Base-by-base conservation (phyloP, 2,797 vertebrate genomes). In the Bovichtus variegatus region DNA sequence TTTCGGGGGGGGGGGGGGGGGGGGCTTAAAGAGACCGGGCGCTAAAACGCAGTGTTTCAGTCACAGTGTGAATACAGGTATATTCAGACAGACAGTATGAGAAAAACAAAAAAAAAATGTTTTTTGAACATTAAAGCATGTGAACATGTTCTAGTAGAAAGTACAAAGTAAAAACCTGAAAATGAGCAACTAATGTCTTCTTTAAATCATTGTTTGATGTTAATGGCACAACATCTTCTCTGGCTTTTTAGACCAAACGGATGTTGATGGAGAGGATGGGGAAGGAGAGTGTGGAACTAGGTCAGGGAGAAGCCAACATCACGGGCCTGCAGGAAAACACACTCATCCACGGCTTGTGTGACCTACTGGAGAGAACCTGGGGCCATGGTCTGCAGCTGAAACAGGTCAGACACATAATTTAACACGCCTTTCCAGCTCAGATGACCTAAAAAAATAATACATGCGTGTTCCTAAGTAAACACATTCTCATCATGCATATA, bases 251-350 rank as follows among this genome's bases (percentile, higher is more conserved):
- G 98, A 99, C 98, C 38, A 99, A 99, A 74, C 95, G 97, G 51
- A 98, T 99, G 98, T 78, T 99, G 93, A 97, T 99, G 92, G 98
- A 99, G 87, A 97, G 98, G 87, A 99, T 99, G 97, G 97, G 97
- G 50, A 97, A 97, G 6, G 97, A 98, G 92, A 96, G 97, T 0
- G 95, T 97, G 40, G 98, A 99, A 68, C 89, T 97, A 82, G 97
- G 98, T 75, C 98, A 99, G 10, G 98, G 97, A 46, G 98, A 99
- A 78, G 97, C 95, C 60, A 98, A 94, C 87, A 97, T 99, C 87
- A 98, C 97, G 0, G 98, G 98, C 55, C 91, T 99, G 81, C 98
- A 99, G 87, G 98, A 99, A 89, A 99, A 97, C 87, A 98, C 97
- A 0, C 93, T 99, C 80, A 99, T 99, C 51, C 97, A 97, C 46